Evolutionary conservation across 2,113 vertebrate genomes (phyloP).

Genomic region (Genyomyrus donnyi): DNA sequence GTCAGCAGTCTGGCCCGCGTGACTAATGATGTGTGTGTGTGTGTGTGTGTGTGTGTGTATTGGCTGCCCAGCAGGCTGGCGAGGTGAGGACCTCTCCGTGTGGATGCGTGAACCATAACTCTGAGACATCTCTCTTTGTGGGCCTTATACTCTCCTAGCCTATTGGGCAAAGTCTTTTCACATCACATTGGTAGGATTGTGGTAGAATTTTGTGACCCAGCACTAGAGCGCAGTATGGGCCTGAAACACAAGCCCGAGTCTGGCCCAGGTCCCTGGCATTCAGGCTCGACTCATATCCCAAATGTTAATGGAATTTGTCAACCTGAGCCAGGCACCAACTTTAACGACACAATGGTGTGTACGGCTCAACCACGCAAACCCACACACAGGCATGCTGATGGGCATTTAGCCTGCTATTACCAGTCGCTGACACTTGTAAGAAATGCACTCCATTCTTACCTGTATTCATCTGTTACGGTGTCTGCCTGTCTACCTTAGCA

Average conservation of each 20-base stretch:
- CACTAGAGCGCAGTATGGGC: background rate
- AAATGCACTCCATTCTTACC: background rate
- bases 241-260: background rate
- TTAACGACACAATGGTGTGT: background rate
- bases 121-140: background rate
- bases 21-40: background rate
- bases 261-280: background rate
- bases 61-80: background rate
- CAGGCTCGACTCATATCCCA: background rate
- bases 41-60: background rate
- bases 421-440: background rate
- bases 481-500: background rate
- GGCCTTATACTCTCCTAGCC: background rate
- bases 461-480: background rate
- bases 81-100: background rate
- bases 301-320: background rate
- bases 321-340: background rate
- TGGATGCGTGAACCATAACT: background rate
- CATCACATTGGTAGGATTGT: background rate
- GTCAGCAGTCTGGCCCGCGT: background rate
- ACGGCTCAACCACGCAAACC: background rate
- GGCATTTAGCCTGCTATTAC: background rate
- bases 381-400: background rate
- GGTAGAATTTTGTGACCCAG: background rate
- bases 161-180: background rate